A percentile compares a stretch with the other conserved stretches of the same genome.
Evolutionary conservation across 1,140 invertebrate species (phyloP).

Genomic region (Leptinotarsa defecta): DNA sequence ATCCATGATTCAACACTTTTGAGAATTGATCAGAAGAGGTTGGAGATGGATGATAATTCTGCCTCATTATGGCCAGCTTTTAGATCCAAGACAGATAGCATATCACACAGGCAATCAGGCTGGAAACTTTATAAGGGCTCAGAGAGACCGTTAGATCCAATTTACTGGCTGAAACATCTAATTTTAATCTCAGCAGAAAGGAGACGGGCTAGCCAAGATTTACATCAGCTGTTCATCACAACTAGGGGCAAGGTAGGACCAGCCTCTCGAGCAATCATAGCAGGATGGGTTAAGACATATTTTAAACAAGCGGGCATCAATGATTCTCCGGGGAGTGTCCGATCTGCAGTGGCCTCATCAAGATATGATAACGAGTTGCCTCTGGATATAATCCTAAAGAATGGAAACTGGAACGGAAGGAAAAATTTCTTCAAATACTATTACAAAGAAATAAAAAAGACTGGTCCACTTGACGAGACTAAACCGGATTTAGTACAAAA

Average conservation of each 20-base stretch:
- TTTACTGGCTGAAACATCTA: slow-evolving; percentile 2
- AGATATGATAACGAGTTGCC: slow-evolving; percentile 38
- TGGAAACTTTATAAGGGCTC: slow-evolving; percentile 40
- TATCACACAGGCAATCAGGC: slow-evolving; percentile 46
- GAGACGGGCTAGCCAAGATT: background rate
- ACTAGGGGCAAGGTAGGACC: slow-evolving; percentile 36
- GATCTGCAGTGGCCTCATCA: slow-evolving; percentile 48
- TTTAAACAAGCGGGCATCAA: slow-evolving; percentile 42
- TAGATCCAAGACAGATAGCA: slow-evolving; percentile 51
- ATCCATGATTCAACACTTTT: slow-evolving; percentile 53
- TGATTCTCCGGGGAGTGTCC: slow-evolving; percentile 42
- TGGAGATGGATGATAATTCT: slow-evolving; percentile 16
- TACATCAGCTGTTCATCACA: slow-evolving; percentile 36
- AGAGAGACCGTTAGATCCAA: slow-evolving; percentile 12
- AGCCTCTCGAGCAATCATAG: slow-evolving; percentile 49
- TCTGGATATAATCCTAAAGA: slow-evolving; percentile 42
- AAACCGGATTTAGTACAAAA: no score
- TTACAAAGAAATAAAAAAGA: slow-evolving; percentile 32
- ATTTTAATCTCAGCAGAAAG: background rate
- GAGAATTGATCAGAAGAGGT: slow-evolving; percentile 33
- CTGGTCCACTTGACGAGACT: no score
- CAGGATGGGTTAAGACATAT: slow-evolving; percentile 43
- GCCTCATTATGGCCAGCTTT: slow-evolving; percentile 49
- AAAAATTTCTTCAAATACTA: slow-evolving; percentile 47
- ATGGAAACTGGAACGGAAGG: slow-evolving; percentile 44